Conservation (phyloP, 2,888 invertebrate species). For the Apantesis nais region DNA sequence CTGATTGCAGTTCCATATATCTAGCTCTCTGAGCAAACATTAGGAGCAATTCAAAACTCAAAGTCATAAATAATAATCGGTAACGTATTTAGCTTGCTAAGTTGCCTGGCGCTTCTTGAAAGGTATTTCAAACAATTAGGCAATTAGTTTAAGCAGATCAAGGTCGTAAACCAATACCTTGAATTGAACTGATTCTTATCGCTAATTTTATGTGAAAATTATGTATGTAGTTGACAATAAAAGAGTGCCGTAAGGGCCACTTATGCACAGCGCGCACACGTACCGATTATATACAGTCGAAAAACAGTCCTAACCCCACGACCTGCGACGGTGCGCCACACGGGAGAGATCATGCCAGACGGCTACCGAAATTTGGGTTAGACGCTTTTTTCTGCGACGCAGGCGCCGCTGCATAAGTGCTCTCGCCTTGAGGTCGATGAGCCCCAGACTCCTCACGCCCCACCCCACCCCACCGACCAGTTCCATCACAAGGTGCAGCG, state of each 20-base stretch:
- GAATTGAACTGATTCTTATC: not conserved
- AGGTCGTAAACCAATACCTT: too few relatives aligned
- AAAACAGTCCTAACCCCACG: constrained; percentile 52
- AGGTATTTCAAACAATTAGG: too few relatives aligned
- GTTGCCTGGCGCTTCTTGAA: too few relatives aligned
- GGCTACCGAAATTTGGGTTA: constrained; percentile 83
- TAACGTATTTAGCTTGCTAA: too few relatives aligned
- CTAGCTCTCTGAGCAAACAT: too few relatives aligned
- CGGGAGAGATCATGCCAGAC: constrained; percentile 76
- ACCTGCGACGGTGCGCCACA: constrained; percentile 37
- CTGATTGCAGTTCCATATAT: not conserved
- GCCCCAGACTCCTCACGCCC: constrained; percentile 60
- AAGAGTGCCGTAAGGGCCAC: constrained; percentile 41
- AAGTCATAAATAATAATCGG: not conserved
- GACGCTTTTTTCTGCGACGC: constrained; percentile 75
- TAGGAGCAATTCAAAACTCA: too few relatives aligned
- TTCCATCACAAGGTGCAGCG: constrained; percentile 82
- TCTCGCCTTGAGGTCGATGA: constrained; percentile 76
- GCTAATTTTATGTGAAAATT: not conserved
- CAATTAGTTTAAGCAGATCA: too few relatives aligned
- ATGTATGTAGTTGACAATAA: constrained; percentile 18
- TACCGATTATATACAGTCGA: constrained; percentile 66
- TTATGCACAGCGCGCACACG: constrained; percentile 61
- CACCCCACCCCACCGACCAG: constrained; percentile 67
- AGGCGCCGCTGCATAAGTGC: constrained; percentile 66